Evolutionary conservation across 2,797 vertebrate species (phyloP).

Genomic region (Thamnophis elegans): DNA sequence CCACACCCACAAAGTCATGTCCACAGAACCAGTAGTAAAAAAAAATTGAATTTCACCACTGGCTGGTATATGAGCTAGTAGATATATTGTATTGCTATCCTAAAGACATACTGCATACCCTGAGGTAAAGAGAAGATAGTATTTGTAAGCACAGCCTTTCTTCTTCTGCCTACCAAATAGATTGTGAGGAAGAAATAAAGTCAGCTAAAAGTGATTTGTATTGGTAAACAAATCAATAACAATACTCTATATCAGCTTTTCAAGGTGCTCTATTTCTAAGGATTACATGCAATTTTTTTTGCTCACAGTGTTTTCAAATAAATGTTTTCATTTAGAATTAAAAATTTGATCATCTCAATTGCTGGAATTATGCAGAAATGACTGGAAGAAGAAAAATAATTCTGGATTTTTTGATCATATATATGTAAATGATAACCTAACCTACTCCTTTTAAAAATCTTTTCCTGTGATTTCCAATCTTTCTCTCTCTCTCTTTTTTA

Average conservation of each 20-base stretch:
- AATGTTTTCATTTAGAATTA: neutral
- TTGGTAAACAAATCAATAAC: constrained; percentile 6
- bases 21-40: no score
- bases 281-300: neutral
- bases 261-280: neutral
- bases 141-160: neutral
- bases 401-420: neutral
- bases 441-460: neutral
- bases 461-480: neutral
- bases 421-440: neutral
- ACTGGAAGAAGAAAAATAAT: neutral
- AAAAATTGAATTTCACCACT: no score
- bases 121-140: neutral
- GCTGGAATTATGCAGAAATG: neutral
- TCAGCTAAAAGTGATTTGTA: neutral
- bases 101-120: neutral
- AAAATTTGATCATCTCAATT: neutral
- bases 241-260: neutral
- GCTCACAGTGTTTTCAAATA: neutral
- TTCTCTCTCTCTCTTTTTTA: neutral
- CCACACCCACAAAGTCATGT: no score
- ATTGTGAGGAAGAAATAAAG: neutral
- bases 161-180: neutral
- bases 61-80: neutral
- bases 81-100: constrained; percentile 19